These are phyloP conservation scores for Crepidodera aurea DNA, from an alignment of 2,888 invertebrate genomes.

Conservation along the genomic window DNA sequence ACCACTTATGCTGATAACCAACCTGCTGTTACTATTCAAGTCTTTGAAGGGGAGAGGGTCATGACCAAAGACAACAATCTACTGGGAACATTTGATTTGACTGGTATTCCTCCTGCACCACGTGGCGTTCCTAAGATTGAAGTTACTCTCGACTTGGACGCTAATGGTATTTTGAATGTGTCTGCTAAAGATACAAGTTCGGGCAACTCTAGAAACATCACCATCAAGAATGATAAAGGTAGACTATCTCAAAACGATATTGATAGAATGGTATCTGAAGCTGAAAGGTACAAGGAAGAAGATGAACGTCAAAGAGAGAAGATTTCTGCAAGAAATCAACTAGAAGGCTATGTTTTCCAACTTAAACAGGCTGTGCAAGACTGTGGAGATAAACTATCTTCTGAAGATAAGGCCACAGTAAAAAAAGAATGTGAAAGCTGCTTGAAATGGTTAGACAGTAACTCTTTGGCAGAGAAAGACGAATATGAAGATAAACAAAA, in stretches of 20 bases:
- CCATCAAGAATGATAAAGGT: conserved; percentile 84
- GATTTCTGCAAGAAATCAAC: conserved; percentile 73
- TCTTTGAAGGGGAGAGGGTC: conserved; percentile 80
- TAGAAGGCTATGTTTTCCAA: conserved; percentile 75
- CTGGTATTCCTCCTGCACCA: conserved; percentile 76
- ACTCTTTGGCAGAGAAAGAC: conserved; percentile 67
- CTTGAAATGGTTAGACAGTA: too few relatives aligned
- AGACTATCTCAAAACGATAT: conserved; percentile 80
- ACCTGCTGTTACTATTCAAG: too few relatives aligned
- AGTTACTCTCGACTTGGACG: too few relatives aligned
- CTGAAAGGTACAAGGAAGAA: conserved; percentile 78
- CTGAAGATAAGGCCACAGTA: conserved; percentile 68
- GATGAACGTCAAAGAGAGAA: conserved; percentile 74
- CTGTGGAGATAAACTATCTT: conserved; percentile 69
- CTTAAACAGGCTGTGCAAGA: too few relatives aligned
- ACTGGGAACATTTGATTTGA: too few relatives aligned
- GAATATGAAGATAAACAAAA: conserved; percentile 70
- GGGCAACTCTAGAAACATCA: conserved; percentile 76
- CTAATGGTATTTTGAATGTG: too few relatives aligned
- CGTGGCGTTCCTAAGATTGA: too few relatives aligned
- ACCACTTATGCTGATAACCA: conserved; percentile 75
- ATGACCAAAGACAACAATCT: conserved; percentile 88
- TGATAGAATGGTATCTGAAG: too few relatives aligned
- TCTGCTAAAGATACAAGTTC: conserved; percentile 68
- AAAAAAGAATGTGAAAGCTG: too few relatives aligned